Conservation (phyloP, 2,888 invertebrate genomes). For the Serrognathus titanus region DNA sequence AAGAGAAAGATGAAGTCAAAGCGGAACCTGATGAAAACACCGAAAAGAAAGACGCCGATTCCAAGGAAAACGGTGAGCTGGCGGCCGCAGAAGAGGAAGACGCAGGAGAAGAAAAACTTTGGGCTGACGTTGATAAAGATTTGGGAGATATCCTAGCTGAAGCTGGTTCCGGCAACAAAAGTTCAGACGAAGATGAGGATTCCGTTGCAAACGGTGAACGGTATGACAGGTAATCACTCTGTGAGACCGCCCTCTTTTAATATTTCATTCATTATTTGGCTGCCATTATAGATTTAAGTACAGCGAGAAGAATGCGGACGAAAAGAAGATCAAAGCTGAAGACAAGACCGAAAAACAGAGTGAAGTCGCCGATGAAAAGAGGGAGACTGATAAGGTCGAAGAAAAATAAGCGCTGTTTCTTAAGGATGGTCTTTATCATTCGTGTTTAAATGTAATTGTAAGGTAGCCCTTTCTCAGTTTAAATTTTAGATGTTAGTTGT, state of each 20-base stretch:
- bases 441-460: no score
- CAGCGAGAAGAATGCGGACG: slow-evolving; percentile 43
- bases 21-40: slow-evolving; percentile 30
- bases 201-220: slow-evolving; percentile 52
- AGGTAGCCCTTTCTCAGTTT: no score
- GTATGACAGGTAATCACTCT: slow-evolving; percentile 43
- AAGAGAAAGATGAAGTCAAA: slow-evolving; percentile 39
- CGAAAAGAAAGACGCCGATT: slow-evolving; percentile 11
- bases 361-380: slow-evolving; percentile 16
- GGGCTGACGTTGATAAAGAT: slow-evolving; percentile 81
- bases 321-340: slow-evolving; percentile 26
- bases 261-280: not conserved
- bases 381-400: slow-evolving; percentile 10
- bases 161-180: slow-evolving; percentile 57
- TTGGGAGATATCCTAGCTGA: slow-evolving; percentile 72
- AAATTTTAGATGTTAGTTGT: no score
- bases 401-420: slow-evolving; percentile 5
- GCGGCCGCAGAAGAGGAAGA: slow-evolving; percentile 45
- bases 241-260: not conserved
- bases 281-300: slow-evolving; percentile 37
- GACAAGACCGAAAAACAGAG: slow-evolving; percentile 14
- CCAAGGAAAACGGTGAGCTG: slow-evolving; percentile 33
- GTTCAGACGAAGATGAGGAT: slow-evolving; percentile 67
- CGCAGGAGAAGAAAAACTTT: slow-evolving; percentile 65
- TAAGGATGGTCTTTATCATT: no score